Conservation (phyloP, 2,797 vertebrate species). For the Alouatta caraya region DNA sequence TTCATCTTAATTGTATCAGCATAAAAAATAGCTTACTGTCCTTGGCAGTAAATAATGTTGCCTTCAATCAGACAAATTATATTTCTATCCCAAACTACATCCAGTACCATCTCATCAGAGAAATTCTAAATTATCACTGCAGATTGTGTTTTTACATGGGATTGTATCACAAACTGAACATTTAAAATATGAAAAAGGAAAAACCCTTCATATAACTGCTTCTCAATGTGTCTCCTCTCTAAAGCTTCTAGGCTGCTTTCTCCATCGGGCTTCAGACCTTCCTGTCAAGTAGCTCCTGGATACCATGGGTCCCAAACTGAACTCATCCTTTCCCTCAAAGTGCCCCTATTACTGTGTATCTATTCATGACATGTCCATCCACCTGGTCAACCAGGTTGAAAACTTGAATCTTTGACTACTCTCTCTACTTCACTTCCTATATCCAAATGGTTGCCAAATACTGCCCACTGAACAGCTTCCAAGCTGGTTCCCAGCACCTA, state of each 20-base stretch:
- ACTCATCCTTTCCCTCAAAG: neutral
- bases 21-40: conserved; percentile 10
- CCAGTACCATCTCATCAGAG: conserved; percentile 3
- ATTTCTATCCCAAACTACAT: neutral
- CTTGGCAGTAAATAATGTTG: conserved; percentile 20
- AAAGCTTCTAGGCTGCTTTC: neutral
- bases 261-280: neutral
- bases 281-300: neutral
- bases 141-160: neutral
- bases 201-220: neutral
- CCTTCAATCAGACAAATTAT: conserved; percentile 32
- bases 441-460: neutral
- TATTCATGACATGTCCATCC: neutral
- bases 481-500: neutral
- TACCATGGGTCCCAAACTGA: neutral
- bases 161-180: neutral
- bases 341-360: neutral
- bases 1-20: neutral
- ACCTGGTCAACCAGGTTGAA: neutral
- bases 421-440: neutral
- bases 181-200: neutral
- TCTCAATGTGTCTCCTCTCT: neutral
- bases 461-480: neutral
- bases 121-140: neutral
- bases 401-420: neutral